Evolutionary conservation across 2,797 vertebrate genomes (phyloP).

Genomic region (Melanogrammus aeglefinus): DNA sequence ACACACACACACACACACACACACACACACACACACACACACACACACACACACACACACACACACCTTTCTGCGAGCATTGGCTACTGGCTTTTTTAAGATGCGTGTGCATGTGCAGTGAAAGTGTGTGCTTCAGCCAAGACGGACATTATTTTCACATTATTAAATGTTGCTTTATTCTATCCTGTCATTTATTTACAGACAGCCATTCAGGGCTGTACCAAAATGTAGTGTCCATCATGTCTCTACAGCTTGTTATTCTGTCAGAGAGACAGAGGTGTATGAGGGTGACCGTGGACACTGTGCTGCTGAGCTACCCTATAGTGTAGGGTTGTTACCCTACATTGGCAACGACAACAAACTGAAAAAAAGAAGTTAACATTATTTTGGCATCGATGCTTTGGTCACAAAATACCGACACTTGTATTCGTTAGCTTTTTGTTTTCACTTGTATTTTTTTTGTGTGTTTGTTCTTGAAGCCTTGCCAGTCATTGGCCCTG

Average conservation of each 20-base stretch:
- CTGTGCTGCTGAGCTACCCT: constrained; percentile 47
- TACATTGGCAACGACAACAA: constrained; percentile 66
- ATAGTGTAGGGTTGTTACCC: constrained; percentile 48
- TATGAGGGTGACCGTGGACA: neutral
- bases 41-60: constrained; percentile 8
- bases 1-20: constrained; percentile 38
- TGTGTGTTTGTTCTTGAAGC: constrained; percentile 64
- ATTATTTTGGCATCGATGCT: constrained; percentile 99
- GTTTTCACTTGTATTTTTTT: constrained; percentile 65
- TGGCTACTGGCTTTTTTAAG: constrained; percentile 12
- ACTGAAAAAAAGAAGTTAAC: constrained; percentile 72
- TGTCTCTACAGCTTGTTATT: constrained; percentile 55
- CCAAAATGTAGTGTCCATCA: constrained; percentile 56
- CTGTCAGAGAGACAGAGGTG: constrained; percentile 38
- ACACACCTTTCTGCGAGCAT: constrained; percentile 43
- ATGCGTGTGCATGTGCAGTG: constrained; percentile 17
- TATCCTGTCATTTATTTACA: constrained; percentile 65
- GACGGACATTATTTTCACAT: constrained; percentile 71
- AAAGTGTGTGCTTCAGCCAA: constrained; percentile 51
- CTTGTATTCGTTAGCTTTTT: constrained; percentile 76
- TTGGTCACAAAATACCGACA: constrained; percentile 99
- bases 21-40: constrained; percentile 45
- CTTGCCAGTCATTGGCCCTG: constrained; percentile 68
- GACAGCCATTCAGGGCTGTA: constrained; percentile 54
- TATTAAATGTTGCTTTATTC: constrained; percentile 49